Conservation (phyloP, 1,140 invertebrate species). For the Rhynchophorus ferrugineus region DNA sequence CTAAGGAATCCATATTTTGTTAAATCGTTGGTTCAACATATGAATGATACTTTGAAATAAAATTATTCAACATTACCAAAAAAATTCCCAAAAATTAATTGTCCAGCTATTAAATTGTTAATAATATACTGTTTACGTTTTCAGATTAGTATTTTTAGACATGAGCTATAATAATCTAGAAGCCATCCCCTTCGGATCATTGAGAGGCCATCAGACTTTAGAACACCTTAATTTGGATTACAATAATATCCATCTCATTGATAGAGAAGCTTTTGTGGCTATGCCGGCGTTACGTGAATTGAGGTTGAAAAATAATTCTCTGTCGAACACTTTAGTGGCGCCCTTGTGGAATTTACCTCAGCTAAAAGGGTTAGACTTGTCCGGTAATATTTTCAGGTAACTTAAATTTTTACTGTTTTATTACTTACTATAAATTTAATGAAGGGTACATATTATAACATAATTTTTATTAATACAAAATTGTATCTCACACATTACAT, state of each 20-base stretch:
- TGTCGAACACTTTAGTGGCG: constrained; percentile 47
- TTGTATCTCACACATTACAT: no score
- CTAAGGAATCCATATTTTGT: no score
- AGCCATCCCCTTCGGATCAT: constrained; percentile 63
- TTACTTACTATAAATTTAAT: no score
- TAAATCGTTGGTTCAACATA: no score
- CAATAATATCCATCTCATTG: constrained; percentile 65
- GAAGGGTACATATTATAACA: no score
- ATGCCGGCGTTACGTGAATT: constrained; percentile 77
- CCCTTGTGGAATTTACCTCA: constrained; percentile 76
- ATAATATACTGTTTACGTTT: no score
- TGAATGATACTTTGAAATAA: no score
- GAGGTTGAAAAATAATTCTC: constrained; percentile 68
- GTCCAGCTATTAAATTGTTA: no score
- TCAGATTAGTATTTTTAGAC: constrained; percentile 63
- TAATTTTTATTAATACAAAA: no score
- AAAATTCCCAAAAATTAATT: no score
- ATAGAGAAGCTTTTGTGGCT: constrained; percentile 65
- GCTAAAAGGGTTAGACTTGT: constrained; percentile 73
- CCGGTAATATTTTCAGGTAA: constrained; percentile 55
- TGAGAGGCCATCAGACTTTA: constrained; percentile 68
- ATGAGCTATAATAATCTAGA: constrained; percentile 66
- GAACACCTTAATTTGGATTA: constrained; percentile 74
- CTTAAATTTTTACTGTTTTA: no score
- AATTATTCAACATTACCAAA: no score